These are phyloP conservation scores for Drosophila ficusphila DNA, from an alignment of 1,140 invertebrate genomes.

Conservation along the genomic window DNA sequence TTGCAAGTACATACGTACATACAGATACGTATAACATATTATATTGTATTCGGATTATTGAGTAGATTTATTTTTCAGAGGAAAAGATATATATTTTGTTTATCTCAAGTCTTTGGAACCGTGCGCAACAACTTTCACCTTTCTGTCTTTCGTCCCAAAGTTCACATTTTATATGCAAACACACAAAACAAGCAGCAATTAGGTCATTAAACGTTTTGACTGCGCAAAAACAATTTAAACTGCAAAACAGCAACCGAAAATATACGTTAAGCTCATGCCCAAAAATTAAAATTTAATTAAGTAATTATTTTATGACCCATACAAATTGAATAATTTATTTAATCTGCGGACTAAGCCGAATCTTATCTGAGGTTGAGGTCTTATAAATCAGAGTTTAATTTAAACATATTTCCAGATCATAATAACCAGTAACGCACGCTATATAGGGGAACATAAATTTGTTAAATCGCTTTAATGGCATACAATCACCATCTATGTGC, in stretches of 20 bases:
- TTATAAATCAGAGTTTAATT: neutral
- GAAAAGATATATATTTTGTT: neutral
- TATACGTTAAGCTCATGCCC: conserved; percentile 3
- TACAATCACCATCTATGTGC: neutral
- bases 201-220: conserved; percentile 49
- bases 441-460: neutral
- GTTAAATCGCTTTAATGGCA: conserved; percentile 21
- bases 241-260: neutral
- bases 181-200: conserved; percentile 46
- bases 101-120: neutral
- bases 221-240: conserved; percentile 21
- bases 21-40: no score
- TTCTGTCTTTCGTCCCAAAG: conserved; percentile 22
- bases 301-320: neutral
- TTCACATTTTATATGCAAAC: conserved; percentile 37
- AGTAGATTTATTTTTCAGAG: neutral
- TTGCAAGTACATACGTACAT: no score
- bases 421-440: neutral
- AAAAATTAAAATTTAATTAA: conserved; percentile 29
- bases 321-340: neutral
- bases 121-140: conserved; percentile 50
- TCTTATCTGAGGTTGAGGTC: no score
- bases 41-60: no score
- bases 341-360: neutral
- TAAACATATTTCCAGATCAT: neutral